These are phyloP conservation scores for Abramis brama DNA, from an alignment of 2,113 vertebrate species.

Conservation along the genomic window DNA sequence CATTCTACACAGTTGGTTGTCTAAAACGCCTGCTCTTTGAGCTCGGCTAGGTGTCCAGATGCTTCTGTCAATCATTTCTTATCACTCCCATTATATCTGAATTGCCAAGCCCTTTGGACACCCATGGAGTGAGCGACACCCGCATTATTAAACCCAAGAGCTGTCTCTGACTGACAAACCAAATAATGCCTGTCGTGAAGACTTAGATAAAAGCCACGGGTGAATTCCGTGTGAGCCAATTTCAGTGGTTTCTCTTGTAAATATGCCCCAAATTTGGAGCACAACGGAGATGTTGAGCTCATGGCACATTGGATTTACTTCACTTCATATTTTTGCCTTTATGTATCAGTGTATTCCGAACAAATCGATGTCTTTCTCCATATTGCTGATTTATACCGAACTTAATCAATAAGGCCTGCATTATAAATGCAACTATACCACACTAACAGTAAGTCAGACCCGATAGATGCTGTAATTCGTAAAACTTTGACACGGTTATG, in stretches of 20 bases:
- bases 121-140: slow-evolving; percentile 43
- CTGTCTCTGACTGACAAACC: slow-evolving; percentile 59
- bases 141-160: slow-evolving; percentile 52
- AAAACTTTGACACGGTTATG: slow-evolving; percentile 47
- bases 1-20: slow-evolving; percentile 25
- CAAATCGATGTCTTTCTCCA: slow-evolving; percentile 11
- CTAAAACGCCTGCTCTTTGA: slow-evolving; percentile 22
- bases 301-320: background rate
- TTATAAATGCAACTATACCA: slow-evolving; percentile 21
- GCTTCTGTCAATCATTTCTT: slow-evolving; percentile 62
- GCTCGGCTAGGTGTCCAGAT: slow-evolving; percentile 36
- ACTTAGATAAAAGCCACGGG: slow-evolving; percentile 13
- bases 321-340: slow-evolving; percentile 15
- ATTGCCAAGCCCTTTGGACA: slow-evolving; percentile 44
- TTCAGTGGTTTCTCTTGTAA: background rate
- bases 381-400: background rate
- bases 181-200: slow-evolving; percentile 2
- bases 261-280: slow-evolving; percentile 9
- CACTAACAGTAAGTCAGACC: slow-evolving; percentile 29
- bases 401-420: slow-evolving; percentile 18
- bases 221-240: background rate
- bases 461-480: slow-evolving; percentile 38
- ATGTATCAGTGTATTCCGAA: background rate
- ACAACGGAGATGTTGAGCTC: background rate
- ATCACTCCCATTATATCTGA: slow-evolving; percentile 54